A percentile compares a stretch with the other conserved stretches of the same genome.
Conservation (phyloP, 2,888 invertebrate species). For the Ochropleura leucogaster region DNA sequence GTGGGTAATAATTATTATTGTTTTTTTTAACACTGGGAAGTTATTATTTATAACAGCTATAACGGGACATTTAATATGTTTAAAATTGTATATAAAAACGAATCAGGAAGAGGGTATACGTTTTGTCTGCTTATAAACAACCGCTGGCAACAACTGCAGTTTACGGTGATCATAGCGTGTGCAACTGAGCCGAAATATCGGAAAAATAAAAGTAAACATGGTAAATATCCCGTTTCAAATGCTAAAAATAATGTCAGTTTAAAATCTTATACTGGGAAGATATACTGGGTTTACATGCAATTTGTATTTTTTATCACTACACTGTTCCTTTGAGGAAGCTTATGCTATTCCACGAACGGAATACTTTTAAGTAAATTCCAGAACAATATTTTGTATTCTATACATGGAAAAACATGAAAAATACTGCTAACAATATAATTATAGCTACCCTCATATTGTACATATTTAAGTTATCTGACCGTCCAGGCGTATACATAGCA, state of each 20-base stretch:
- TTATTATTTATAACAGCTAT: no score
- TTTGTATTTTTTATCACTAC: background rate
- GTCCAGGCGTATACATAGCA: conserved; percentile 55
- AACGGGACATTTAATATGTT: no score
- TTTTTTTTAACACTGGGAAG: conserved; percentile 13
- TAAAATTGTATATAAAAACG: no score
- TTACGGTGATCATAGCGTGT: no score
- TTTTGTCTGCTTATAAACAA: no score
- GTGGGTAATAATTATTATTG: background rate
- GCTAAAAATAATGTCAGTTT: no score
- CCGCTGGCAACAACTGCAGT: no score
- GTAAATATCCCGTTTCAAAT: no score
- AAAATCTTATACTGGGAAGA: background rate
- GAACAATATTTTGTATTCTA: background rate
- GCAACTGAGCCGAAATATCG: no score
- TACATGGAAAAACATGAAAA: background rate
- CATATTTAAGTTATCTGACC: conserved; percentile 29
- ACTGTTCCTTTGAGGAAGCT: background rate
- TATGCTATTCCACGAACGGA: background rate
- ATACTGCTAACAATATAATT: conserved; percentile 15
- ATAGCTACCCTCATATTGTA: conserved; percentile 57
- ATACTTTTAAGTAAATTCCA: background rate
- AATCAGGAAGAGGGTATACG: no score
- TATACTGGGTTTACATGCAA: conserved; percentile 4
- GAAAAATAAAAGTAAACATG: no score